Percentiles rank a stretch among this genome's conserved stretches.
Evolutionary conservation across 2,888 invertebrate species (phyloP).

Genomic region (Brenthis hecate): DNA sequence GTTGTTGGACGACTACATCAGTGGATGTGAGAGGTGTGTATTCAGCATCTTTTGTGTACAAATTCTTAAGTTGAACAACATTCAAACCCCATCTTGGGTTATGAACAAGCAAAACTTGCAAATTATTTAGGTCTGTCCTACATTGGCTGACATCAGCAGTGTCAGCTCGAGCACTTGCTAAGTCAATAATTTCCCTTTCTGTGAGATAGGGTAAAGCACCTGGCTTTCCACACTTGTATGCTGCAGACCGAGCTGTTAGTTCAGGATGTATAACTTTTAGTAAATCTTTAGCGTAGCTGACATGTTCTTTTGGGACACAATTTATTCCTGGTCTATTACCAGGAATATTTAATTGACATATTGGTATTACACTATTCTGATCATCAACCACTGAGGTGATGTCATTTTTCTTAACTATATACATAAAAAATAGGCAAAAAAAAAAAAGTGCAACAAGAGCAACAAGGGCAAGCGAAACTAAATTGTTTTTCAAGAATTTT

Average conservation of each 20-base stretch:
- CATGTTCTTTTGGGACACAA: conserved; percentile 85
- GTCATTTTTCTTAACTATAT: conserved; percentile 85
- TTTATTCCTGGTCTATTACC: conserved; percentile 82
- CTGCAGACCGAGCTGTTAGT: conserved; percentile 82
- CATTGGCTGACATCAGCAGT: conserved; percentile 69
- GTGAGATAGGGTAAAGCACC: conserved; percentile 82
- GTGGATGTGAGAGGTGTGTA: conserved; percentile 57
- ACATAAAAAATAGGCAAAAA: conserved; percentile 85
- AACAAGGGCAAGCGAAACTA: conserved; percentile 85
- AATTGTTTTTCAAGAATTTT: conserved; percentile 81
- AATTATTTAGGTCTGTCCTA: conserved; percentile 83
- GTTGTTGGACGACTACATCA: conserved; percentile 79
- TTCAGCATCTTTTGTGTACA: conserved; percentile 66
- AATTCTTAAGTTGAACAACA: conserved; percentile 73
- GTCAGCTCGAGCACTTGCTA: conserved; percentile 66
- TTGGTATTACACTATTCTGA: conserved; percentile 81
- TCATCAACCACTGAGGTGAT: conserved; percentile 78
- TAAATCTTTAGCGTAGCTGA: conserved; percentile 84
- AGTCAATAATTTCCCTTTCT: conserved; percentile 84
- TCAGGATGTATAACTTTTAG: conserved; percentile 85
- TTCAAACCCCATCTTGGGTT: conserved; percentile 89
- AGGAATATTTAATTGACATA: conserved; percentile 79
- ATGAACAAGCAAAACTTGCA: conserved; percentile 85
- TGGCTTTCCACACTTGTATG: conserved; percentile 80
- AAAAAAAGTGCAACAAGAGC: conserved; percentile 85